Conservation (phyloP, 2,113 vertebrate genomes). For the Phylloscopus trochilus region DNA sequence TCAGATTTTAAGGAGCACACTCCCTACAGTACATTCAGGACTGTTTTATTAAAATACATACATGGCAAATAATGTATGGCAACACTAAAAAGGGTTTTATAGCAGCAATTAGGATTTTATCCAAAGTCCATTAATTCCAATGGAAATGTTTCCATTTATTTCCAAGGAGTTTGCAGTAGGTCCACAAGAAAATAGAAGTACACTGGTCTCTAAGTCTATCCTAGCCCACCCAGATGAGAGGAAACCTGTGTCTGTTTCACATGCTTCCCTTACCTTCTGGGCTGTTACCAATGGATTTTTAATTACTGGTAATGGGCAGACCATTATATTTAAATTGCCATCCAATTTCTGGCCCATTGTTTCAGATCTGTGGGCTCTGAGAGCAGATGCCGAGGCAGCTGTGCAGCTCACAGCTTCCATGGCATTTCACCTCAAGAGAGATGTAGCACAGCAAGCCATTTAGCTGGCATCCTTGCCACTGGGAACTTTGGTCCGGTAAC, state of each 20-base stretch:
- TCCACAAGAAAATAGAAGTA: neutral
- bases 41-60: constrained; percentile 35
- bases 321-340: constrained; percentile 25
- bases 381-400: constrained; percentile 35
- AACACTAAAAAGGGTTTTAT: constrained; percentile 17
- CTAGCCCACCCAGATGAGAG: neutral
- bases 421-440: constrained; percentile 22
- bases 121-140: constrained; percentile 27
- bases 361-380: neutral
- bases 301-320: constrained; percentile 14
- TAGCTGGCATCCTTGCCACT: neutral
- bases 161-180: neutral
- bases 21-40: neutral
- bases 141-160: neutral
- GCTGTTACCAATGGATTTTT: constrained; percentile 21
- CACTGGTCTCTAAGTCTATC: neutral
- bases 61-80: constrained; percentile 23
- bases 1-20: neutral
- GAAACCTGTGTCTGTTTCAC: neutral
- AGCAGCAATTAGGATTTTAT: constrained; percentile 39
- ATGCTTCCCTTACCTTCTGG: neutral
- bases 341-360: constrained; percentile 12
- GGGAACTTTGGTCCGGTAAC: neutral
- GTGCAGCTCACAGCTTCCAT: neutral
- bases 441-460: neutral